phyloP scores from a whole-genome alignment of 2,113 vertebrate species.

The Anser brachyrhynchus region DNA sequence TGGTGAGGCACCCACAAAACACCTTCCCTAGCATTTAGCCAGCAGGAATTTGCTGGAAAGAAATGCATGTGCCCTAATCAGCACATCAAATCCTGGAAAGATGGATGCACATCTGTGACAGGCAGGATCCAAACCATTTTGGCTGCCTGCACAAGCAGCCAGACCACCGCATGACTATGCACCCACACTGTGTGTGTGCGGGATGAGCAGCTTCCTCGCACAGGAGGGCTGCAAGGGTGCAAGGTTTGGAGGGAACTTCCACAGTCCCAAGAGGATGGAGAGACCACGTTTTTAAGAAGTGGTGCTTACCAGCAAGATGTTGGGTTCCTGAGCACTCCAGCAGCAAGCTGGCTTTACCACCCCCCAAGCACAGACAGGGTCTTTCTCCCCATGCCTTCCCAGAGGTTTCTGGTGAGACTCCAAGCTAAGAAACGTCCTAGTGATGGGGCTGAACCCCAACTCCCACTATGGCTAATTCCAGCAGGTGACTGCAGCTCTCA shows the following conservation, averaged over 20 bases:
- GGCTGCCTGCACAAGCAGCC: background rate
- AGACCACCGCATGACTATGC: rapidly evolving
- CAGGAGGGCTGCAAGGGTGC: background rate
- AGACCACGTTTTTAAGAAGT: background rate
- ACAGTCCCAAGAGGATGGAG: background rate
- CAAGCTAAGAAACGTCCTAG: background rate
- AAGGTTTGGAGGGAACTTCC: background rate
- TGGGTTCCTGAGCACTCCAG: background rate
- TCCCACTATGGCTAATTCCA: background rate
- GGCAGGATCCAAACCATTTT: background rate
- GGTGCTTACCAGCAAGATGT: background rate
- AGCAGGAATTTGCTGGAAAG: background rate
- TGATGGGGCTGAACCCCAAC: background rate
- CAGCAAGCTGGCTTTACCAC: background rate
- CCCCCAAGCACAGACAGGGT: background rate
- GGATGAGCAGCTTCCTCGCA: background rate
- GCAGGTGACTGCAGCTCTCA: background rate
- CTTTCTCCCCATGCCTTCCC: background rate
- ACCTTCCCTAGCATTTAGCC: background rate
- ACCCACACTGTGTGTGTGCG: rapidly evolving
- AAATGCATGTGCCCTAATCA: background rate
- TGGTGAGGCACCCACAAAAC: too few relatives aligned
- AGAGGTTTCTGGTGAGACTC: background rate
- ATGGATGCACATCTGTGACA: background rate
- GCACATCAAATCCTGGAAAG: background rate